Evolutionary conservation across 2,113 vertebrate genomes (phyloP).

Genomic region (Lasiurus borealis): DNA sequence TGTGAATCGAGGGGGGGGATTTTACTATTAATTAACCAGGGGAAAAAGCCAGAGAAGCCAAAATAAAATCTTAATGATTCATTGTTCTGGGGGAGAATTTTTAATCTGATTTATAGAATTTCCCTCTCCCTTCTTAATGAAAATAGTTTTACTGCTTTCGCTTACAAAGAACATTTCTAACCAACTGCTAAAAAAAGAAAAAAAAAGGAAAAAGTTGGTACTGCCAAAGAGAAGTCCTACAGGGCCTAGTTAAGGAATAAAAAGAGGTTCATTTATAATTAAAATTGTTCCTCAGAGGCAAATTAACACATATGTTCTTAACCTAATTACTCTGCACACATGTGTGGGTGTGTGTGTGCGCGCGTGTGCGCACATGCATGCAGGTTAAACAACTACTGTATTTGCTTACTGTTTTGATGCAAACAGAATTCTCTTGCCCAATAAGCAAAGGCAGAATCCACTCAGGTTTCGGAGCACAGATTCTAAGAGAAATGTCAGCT

Average conservation of each 20-base stretch:
- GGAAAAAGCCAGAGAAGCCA: background rate
- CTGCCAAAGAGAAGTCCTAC: conserved; percentile 32
- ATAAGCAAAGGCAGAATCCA: background rate
- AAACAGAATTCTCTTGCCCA: background rate
- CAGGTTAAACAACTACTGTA: background rate
- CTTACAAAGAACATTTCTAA: conserved; percentile 61
- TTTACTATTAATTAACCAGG: background rate
- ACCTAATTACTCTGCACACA: background rate
- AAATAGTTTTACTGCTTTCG: conserved; percentile 61
- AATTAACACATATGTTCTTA: conserved; percentile 44
- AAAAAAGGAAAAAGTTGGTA: background rate
- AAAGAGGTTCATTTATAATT: conserved; percentile 65
- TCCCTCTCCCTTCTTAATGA: conserved; percentile 14
- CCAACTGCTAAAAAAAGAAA: background rate
- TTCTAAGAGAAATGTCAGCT: background rate
- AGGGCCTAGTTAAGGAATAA: conserved; percentile 43
- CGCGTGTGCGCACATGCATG: accelerated
- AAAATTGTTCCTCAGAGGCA: conserved; percentile 30
- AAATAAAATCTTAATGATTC: background rate
- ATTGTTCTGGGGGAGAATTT: background rate
- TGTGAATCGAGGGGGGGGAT: background rate
- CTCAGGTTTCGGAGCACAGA: background rate
- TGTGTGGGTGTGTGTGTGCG: too few species aligned
- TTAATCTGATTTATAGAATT: conserved; percentile 33
- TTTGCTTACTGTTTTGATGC: background rate